These are phyloP conservation scores for Trididemnum clinides DNA, from an alignment of 23 tunicate species.

Conservation along the genomic window DNA sequence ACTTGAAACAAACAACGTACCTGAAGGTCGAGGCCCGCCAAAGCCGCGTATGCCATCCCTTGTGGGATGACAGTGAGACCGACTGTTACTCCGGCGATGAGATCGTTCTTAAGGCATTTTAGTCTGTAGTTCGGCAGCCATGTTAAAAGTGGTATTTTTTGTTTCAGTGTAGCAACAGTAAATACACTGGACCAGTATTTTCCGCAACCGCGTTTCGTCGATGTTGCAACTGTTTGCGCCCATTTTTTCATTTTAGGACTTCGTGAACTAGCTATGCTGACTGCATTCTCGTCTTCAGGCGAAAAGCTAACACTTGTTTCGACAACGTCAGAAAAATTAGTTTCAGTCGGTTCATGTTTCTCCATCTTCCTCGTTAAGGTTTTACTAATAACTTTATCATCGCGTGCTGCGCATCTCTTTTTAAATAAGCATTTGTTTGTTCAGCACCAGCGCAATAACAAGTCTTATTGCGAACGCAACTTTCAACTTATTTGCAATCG, in stretches of 20 bases:
- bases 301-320: neutral
- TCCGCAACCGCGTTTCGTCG: slow-evolving; percentile 33
- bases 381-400: no score
- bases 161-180: slow-evolving; percentile 44
- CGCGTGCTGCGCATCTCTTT: no score
- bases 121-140: slow-evolving; percentile 69
- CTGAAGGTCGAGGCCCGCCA: slow-evolving; percentile 77
- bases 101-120: slow-evolving; percentile 42
- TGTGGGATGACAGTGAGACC: slow-evolving; percentile 92
- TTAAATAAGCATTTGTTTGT: no score
- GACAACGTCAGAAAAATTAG: neutral
- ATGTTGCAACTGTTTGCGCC: slow-evolving; percentile 3
- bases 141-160: slow-evolving; percentile 39
- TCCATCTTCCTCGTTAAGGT: no score
- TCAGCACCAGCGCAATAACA: no score
- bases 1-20: no score
- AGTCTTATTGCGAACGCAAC: no score
- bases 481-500: no score
- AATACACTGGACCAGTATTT: slow-evolving; percentile 44
- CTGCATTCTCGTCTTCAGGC: neutral
- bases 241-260: slow-evolving; percentile 11
- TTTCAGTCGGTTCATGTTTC: no score
- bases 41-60: slow-evolving; percentile 81
- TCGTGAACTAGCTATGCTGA: neutral
- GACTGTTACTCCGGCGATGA: slow-evolving; percentile 86